phyloP scores from a whole-genome alignment of 2,888 invertebrate genomes.

The Drosophila ezoana region DNA sequence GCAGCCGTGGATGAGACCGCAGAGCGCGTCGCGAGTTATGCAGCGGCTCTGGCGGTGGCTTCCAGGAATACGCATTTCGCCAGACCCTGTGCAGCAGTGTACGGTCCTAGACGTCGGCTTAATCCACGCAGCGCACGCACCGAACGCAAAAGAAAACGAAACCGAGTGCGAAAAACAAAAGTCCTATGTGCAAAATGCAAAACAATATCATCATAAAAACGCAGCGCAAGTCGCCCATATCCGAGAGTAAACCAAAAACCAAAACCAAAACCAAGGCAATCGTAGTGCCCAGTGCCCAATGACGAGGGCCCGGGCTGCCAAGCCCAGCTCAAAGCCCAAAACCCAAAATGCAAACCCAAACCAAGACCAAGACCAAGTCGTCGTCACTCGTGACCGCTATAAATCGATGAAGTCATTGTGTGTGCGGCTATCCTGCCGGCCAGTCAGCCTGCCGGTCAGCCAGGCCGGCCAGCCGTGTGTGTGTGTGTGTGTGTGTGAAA shows the following conservation, averaged over 20 bases:
- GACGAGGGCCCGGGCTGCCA: too few relatives aligned
- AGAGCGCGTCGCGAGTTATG: constrained; percentile 55
- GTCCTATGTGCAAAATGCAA: constrained; percentile 59
- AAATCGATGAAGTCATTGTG: constrained; percentile 81
- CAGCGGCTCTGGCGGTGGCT: constrained; percentile 35
- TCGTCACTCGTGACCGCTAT: constrained; percentile 77
- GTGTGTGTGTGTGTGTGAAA: constrained; percentile 14
- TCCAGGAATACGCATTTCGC: constrained; percentile 59
- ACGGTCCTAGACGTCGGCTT: constrained; percentile 61
- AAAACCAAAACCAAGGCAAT: constrained; percentile 27
- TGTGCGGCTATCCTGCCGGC: constrained; percentile 46
- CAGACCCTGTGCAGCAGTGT: neutral
- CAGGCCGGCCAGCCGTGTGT: neutral
- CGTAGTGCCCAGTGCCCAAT: neutral
- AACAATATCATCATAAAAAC: constrained; percentile 77
- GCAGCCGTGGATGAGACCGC: constrained; percentile 61
- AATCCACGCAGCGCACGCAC: constrained; percentile 66
- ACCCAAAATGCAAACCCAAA: constrained; percentile 19
- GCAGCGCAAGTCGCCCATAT: constrained; percentile 62
- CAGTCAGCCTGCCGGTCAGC: constrained; percentile 5
- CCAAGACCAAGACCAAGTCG: constrained; percentile 30
- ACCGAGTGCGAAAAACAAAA: constrained; percentile 40
- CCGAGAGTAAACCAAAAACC: constrained; percentile 37
- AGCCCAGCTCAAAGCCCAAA: too few relatives aligned
- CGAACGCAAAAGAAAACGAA: constrained; percentile 30